A percentile compares a stretch with the other conserved stretches of the same genome.
phyloP scores from a whole-genome alignment of 2,888 invertebrate genomes.

The Oxycera nigricornis region DNA sequence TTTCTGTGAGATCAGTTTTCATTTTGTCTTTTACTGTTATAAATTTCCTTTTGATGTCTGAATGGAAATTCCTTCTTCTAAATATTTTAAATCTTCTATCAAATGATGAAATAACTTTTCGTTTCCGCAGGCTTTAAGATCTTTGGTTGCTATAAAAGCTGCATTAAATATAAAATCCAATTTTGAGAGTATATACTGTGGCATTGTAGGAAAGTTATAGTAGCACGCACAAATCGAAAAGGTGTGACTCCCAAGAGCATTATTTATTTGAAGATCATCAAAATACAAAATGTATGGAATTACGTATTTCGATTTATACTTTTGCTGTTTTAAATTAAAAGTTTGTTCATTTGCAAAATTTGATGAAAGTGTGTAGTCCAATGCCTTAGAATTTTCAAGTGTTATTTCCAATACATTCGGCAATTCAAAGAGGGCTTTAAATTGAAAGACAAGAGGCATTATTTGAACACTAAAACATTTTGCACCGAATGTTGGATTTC shows the following conservation, averaged over 20 bases:
- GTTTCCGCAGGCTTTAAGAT: background rate
- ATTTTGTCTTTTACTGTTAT: background rate
- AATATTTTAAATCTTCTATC: background rate
- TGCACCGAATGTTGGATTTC: conserved; percentile 1
- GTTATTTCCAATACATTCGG: background rate
- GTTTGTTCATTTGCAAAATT: background rate
- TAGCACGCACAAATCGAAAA: background rate
- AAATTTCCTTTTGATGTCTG: background rate
- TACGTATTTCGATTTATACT: background rate
- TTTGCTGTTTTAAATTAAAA: background rate
- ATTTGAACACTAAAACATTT: background rate
- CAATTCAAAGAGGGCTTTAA: conserved; percentile 7
- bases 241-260: background rate
- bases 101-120: background rate
- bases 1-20: background rate
- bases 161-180: background rate
- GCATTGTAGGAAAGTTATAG: background rate
- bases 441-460: background rate
- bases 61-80: background rate
- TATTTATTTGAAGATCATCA: background rate
- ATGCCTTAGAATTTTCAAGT: background rate
- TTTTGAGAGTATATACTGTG: background rate
- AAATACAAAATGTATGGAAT: background rate
- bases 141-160: background rate
- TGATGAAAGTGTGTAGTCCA: background rate